These are phyloP conservation scores for Microctenopoma steveboyesi DNA, from an alignment of 2,797 vertebrate genomes.

Conservation along the genomic window DNA sequence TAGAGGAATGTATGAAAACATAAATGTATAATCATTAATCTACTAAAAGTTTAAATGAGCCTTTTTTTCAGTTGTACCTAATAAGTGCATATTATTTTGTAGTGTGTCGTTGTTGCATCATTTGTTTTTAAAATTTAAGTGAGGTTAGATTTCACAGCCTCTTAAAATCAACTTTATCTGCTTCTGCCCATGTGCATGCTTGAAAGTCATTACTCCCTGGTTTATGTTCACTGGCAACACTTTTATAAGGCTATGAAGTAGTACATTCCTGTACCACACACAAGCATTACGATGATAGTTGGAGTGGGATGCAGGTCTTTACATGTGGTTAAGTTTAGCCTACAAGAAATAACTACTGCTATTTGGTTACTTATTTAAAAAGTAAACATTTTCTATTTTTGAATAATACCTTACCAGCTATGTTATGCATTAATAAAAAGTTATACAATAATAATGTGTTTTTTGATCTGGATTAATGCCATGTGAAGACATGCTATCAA, in stretches of 20 bases:
- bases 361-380: neutral
- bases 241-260: neutral
- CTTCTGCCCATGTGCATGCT: neutral
- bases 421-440: too few relatives aligned
- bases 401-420: too few relatives aligned
- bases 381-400: too few relatives aligned
- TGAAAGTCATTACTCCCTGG: conserved; percentile 1
- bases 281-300: neutral
- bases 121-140: neutral
- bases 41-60: neutral
- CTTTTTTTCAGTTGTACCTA: neutral
- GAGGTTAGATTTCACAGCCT: neutral
- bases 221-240: neutral
- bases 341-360: neutral
- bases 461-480: too few relatives aligned
- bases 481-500: too few relatives aligned
- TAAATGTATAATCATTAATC: conserved; percentile 1
- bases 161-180: neutral
- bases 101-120: neutral
- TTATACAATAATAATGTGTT: too few relatives aligned
- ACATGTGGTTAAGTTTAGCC: neutral
- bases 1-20: neutral
- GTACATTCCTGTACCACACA: neutral
- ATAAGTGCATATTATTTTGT: neutral
- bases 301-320: neutral